Conservation (phyloP, 2,797 vertebrate species). For the Apogon talboti region DNA sequence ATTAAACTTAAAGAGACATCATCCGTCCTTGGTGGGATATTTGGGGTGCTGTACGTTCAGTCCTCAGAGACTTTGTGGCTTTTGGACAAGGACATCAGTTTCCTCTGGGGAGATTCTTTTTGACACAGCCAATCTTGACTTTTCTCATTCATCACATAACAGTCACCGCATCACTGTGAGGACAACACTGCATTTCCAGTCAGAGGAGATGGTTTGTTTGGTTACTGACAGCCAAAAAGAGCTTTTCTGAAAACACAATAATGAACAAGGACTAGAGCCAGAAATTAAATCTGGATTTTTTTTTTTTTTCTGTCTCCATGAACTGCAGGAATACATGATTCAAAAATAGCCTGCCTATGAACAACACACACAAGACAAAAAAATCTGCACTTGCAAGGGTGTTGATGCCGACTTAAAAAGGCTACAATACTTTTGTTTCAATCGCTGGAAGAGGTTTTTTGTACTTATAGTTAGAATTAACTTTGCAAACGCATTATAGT, state of each 20-base stretch:
- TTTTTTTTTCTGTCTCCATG: background rate
- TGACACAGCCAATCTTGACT: conserved; percentile 66
- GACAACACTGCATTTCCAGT: conserved; percentile 34
- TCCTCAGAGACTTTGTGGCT: conserved; percentile 60
- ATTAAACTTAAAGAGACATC: conserved; percentile 59
- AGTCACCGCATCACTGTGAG: conserved; percentile 25
- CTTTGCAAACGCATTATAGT: too few relatives aligned
- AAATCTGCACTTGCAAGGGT: too few relatives aligned
- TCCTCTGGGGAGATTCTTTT: conserved; percentile 63
- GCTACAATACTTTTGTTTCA: too few relatives aligned
- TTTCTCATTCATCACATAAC: conserved; percentile 65
- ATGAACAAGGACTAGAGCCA: background rate
- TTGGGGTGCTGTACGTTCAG: conserved; percentile 31
- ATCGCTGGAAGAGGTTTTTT: too few relatives aligned
- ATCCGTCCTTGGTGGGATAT: conserved; percentile 64
- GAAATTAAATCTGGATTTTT: background rate
- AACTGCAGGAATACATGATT: background rate
- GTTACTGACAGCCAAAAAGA: conserved; percentile 1
- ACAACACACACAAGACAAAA: background rate
- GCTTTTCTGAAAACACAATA: background rate
- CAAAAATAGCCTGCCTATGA: background rate
- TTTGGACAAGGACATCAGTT: conserved; percentile 73
- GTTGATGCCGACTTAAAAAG: too few relatives aligned
- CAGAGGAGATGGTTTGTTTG: conserved; percentile 23
- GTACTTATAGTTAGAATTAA: too few relatives aligned